phyloP scores from a whole-genome alignment of 2,113 vertebrate genomes.

The Lagenorhynchus albirostris region DNA sequence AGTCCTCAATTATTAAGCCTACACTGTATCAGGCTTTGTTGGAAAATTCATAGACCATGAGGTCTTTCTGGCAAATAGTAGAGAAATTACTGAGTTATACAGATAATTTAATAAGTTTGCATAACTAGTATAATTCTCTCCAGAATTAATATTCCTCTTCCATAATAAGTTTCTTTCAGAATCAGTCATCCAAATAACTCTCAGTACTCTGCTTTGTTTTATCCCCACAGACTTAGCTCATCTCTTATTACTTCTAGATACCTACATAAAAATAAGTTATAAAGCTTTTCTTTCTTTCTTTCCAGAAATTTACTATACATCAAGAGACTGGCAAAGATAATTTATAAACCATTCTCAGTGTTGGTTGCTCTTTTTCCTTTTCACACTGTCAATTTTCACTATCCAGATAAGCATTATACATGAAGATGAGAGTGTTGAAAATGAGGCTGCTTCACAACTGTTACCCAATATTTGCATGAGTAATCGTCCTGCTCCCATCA shows the following conservation, averaged over 20 bases:
- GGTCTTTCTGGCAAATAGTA: neutral
- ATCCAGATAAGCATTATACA: neutral
- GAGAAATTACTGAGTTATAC: slow-evolving; percentile 24
- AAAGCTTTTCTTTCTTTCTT: neutral
- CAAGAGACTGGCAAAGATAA: neutral
- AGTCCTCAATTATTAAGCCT: neutral
- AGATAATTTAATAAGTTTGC: slow-evolving; percentile 43
- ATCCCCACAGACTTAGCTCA: neutral
- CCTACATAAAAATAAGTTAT: neutral
- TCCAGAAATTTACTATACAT: neutral
- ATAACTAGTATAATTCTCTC: slow-evolving; percentile 33
- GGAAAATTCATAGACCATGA: slow-evolving; percentile 17
- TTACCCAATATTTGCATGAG: neutral
- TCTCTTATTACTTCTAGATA: neutral
- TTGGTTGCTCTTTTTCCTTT: neutral
- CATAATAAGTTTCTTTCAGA: slow-evolving; percentile 4
- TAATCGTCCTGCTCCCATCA: neutral
- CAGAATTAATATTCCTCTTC: slow-evolving; percentile 40
- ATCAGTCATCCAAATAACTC: slow-evolving; percentile 25
- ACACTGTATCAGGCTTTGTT: neutral
- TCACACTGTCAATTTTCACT: neutral
- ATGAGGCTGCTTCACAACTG: neutral
- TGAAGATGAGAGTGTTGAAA: neutral
- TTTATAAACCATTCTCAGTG: neutral
- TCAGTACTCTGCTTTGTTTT: neutral